Evolutionary conservation across 1,140 invertebrate species (phyloP).

Genomic region (Triops longicaudatus): DNA sequence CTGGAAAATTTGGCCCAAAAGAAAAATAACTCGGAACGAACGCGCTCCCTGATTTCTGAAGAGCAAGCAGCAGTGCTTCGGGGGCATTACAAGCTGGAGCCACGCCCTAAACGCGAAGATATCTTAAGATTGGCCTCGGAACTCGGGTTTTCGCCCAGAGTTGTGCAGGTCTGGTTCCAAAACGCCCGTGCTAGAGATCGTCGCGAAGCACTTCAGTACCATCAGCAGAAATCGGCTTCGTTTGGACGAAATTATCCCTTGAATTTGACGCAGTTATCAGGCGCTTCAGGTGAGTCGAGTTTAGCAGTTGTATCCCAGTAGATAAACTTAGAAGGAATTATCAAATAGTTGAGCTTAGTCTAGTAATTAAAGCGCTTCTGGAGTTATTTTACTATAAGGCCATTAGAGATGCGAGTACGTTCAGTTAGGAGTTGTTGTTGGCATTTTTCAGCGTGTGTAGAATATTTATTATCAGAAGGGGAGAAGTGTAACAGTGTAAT

Average conservation of each 20-base stretch:
- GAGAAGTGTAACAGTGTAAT: no score
- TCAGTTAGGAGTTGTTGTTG: no score
- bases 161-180: constrained; percentile 91
- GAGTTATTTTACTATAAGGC: no score
- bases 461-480: no score
- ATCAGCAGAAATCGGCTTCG: not conserved
- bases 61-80: constrained; percentile 68
- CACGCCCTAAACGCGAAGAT: constrained; percentile 86
- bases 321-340: no score
- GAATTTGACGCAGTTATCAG: not conserved
- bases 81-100: constrained; percentile 72
- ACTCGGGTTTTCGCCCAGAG: constrained; percentile 80
- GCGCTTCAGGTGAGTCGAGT: not conserved
- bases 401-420: no score
- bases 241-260: not conserved
- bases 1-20: not conserved
- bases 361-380: no score
- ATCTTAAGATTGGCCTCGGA: constrained; percentile 78
- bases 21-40: constrained; percentile 52
- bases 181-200: constrained; percentile 89
- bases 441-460: no score
- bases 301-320: no score
- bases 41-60: constrained; percentile 85
- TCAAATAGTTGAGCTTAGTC: no score
- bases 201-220: constrained; percentile 44